Evolutionary conservation across 2,113 vertebrate genomes (phyloP).

Genomic region (Calyptommatus sinebrachiatus): DNA sequence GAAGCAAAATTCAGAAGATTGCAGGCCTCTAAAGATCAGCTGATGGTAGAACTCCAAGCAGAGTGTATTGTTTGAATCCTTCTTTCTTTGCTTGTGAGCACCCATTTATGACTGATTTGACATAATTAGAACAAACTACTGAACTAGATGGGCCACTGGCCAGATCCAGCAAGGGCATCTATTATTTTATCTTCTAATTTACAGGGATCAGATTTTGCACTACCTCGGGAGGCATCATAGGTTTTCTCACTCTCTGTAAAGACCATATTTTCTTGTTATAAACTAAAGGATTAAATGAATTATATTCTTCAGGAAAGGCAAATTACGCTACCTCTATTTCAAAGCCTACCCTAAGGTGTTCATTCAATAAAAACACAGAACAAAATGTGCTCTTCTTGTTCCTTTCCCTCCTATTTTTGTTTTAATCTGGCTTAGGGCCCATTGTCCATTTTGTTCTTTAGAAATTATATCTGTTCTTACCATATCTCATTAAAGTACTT

Average conservation of each 20-base stretch:
- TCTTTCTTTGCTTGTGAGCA: too few relatives aligned
- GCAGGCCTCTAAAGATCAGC: too few relatives aligned
- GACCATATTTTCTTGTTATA: conserved; percentile 12
- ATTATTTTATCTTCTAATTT: background rate
- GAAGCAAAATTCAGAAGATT: too few relatives aligned
- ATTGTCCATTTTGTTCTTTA: background rate
- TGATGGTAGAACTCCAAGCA: too few relatives aligned
- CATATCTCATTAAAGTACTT: conserved; percentile 23
- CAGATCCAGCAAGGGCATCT: too few relatives aligned
- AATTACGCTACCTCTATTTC: background rate
- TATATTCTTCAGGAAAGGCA: conserved; percentile 1
- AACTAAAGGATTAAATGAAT: background rate
- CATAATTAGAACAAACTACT: too few relatives aligned
- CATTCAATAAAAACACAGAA: background rate
- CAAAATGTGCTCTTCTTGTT: background rate
- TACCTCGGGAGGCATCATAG: background rate
- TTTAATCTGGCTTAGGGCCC: conserved; percentile 5
- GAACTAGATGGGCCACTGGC: too few relatives aligned
- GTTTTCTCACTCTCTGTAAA: background rate
- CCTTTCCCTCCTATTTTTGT: conserved; percentile 9
- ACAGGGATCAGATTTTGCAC: background rate
- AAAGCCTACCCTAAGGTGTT: background rate
- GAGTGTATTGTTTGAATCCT: too few relatives aligned
- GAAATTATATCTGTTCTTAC: conserved; percentile 23
- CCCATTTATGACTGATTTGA: too few relatives aligned